A percentile compares a stretch with the other conserved stretches of the same genome.
phyloP scores from a whole-genome alignment of 2,888 invertebrate genomes.

The Limenitis camilla region DNA sequence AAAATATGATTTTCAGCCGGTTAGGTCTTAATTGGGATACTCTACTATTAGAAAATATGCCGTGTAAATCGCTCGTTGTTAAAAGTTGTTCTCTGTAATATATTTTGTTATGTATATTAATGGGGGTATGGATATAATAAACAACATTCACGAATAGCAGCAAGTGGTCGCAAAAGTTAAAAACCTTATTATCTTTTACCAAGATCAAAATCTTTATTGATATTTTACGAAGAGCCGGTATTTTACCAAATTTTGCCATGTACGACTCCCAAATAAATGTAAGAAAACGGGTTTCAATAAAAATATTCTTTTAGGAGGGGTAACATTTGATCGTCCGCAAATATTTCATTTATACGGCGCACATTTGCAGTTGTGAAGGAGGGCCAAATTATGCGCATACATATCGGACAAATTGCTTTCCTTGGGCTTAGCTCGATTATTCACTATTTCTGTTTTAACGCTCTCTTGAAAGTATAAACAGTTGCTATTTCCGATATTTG shows the following conservation, averaged over 20 bases:
- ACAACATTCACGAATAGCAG: too few species aligned
- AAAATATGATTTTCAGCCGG: too few species aligned
- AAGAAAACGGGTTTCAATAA: conserved; percentile 27
- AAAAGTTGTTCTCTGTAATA: too few species aligned
- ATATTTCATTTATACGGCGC: conserved; percentile 17
- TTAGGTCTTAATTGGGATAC: too few species aligned
- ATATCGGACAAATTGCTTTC: conserved; percentile 13
- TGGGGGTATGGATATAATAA: too few species aligned
- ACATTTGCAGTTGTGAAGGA: conserved; percentile 9
- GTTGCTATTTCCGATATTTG: too few species aligned
- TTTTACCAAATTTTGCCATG: conserved; percentile 16
- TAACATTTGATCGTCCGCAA: conserved; percentile 24
- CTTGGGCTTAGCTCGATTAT: conserved; percentile 3
- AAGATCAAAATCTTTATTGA: conserved; percentile 10
- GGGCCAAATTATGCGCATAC: conserved; percentile 17
- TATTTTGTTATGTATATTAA: too few species aligned
- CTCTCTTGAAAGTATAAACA: too few species aligned
- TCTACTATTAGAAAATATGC: too few species aligned
- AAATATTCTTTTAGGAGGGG: conserved; percentile 31
- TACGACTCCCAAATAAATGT: conserved; percentile 16
- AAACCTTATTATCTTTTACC: too few species aligned
- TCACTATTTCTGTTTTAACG: neutral
- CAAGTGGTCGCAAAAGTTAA: too few species aligned
- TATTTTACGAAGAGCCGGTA: neutral
- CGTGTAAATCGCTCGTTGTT: too few species aligned